Base-by-base conservation (phyloP, 2,113 vertebrate genomes). In the Sigmodon hispidus region DNA sequence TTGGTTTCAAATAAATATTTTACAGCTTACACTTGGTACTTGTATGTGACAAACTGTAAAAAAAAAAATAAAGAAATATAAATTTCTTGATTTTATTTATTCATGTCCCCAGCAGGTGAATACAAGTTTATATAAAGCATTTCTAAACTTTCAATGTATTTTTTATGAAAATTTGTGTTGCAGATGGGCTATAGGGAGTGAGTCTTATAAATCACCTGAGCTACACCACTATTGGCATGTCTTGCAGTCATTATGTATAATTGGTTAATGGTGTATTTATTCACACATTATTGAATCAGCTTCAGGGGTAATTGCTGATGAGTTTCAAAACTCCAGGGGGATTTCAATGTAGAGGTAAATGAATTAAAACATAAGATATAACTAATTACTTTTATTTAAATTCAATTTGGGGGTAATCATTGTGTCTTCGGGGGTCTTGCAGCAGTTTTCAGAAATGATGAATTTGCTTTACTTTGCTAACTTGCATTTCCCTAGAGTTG, bases 341-440 rank as follows among this genome's bases (percentile, higher is more conserved):
- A 97, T 96, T 98, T 97, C 91, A 96, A 26, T 97, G 40, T 13
- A 96, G 80, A 97, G 69, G 93, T 97, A 98, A 97, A 97, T 96
- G 96, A 96, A 93, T 96, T 97, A 96, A 97, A 97, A 96, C 94
- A 93, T 92, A 97, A 98, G 94, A 97, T 95, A 93, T 97, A 97
- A 97, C 95, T 97, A 98, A 98, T 98, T 98, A 96, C 45, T 97
- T 98, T 96, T 97, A 98, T 97, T 98, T 98, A 96, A 98, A 98
- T 98, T 98, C 91, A 8, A 97, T 97, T 98, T 98, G 26, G 45
- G 83, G 96, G 29, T 95, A 98, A 92, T 98, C 22, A 3, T 76
- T 98, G 91, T 97, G 92, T 96, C 96, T 96, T 95, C 91, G 97
- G 80, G 93, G 88, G 63, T 96, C 92, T 98, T 96, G 80, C 34